A percentile compares a stretch with the other conserved stretches of the same genome.
phyloP scores from a whole-genome alignment of 2,113 vertebrate species.

The Sinocyclocheilus grahami region DNA sequence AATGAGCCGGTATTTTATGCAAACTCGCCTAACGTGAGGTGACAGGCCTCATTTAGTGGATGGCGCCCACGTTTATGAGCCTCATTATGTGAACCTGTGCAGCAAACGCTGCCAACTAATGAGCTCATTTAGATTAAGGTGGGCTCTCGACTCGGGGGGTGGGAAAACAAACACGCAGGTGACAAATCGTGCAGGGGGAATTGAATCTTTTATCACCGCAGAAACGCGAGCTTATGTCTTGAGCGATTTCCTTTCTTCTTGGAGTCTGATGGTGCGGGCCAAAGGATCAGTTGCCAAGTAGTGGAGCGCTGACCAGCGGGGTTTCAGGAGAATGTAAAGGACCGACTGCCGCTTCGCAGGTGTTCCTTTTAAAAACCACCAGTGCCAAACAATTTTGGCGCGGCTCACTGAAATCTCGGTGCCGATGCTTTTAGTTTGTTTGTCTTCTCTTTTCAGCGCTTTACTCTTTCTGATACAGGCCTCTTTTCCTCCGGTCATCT shows the following conservation, averaged over 20 bases:
- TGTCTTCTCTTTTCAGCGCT: conserved; percentile 59
- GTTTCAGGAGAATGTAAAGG: conserved; percentile 56
- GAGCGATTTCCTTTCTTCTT: conserved; percentile 33
- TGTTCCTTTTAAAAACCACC: conserved; percentile 71
- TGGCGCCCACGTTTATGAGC: conserved; percentile 66
- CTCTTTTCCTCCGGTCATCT: conserved; percentile 41
- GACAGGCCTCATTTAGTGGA: conserved; percentile 72
- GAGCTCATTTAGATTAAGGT: conserved; percentile 73
- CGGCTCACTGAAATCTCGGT: conserved; percentile 59
- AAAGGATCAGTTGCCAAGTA: conserved; percentile 38
- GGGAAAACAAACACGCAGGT: conserved; percentile 73
- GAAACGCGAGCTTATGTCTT: conserved; percentile 35
- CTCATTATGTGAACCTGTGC: conserved; percentile 64
- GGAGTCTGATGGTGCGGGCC: conserved; percentile 22
- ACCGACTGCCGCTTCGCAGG: conserved; percentile 63
- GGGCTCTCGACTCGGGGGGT: conserved; percentile 53
- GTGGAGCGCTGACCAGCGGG: conserved; percentile 53
- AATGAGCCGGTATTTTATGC: conserved; percentile 71
- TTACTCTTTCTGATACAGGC: conserved; percentile 61
- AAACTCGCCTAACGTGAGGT: conserved; percentile 52
- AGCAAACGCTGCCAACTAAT: conserved; percentile 63
- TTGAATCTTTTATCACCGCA: conserved; percentile 49
- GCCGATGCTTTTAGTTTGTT: conserved; percentile 62
- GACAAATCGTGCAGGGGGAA: conserved; percentile 59
- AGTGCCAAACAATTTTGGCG: conserved; percentile 65